Evolutionary conservation across 2,888 invertebrate genomes (phyloP), one percentile per base, ranked within the genome.

Genomic region (Nymphalis urticae): DNA sequence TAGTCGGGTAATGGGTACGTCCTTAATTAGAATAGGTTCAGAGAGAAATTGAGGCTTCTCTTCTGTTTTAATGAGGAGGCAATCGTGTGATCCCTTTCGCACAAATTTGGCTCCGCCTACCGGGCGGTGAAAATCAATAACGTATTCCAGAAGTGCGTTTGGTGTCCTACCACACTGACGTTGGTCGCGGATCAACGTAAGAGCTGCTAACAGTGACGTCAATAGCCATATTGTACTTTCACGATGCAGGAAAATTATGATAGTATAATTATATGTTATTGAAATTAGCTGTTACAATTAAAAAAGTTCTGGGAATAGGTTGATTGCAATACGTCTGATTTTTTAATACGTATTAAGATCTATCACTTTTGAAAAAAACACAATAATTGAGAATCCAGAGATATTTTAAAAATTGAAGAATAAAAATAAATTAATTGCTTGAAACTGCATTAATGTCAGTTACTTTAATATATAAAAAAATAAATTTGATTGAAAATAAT

Each of bases 101-200:
- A 88, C 92, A 84, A 86, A 85, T 87, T 89, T 87, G 82, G 85
- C 90, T 76, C 86, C 92, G 88, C 92, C 92, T 86, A 87, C 80
- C 89, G 85, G 89, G 91, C 90, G 90, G 84, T 87, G 86, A 89
- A 92, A 92, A 92, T 92, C 92, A 90, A 92, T 92, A 92, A 91
- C 86, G 85, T 84, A 87, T 87, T 87, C 82, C 91, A 92, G 91
- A 91, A 91, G 87, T 90, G 89, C 87, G 88, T 90, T 90, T 85
- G 86, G 85, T 90, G 86, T 86, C 85, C 85, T 88, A 87, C 87
- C 82, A 82, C 78, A 82, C 87, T 87, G 92, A 90, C 91, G 91
- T 88, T 79, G 79, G 78, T 79, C 71, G 76, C 79, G 82, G 80
- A 78, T 76, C 75, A 78, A 78, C 64, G 79, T 80, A 77, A 76